Percentiles rank a stretch among this genome's conserved stretches.
Conservation (phyloP, 2,113 vertebrate species). For the Phaethornis superciliosus region DNA sequence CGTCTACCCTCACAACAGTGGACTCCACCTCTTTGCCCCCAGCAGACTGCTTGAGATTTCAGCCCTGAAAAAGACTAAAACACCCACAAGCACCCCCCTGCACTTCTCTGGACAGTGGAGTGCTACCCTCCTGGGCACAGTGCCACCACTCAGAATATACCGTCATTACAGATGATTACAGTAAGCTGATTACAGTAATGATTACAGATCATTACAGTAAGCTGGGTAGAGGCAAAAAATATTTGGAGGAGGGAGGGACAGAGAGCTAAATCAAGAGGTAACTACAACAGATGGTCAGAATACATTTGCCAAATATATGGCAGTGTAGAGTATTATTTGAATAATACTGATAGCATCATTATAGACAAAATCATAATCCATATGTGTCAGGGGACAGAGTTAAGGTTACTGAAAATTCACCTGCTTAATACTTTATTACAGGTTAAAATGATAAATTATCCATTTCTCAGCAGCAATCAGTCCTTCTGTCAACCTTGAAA, state of each 20-base stretch:
- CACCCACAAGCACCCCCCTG: no score
- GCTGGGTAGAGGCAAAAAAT: neutral
- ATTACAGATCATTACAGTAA: neutral
- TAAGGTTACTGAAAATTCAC: slow-evolving; percentile 27
- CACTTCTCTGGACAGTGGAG: accelerated
- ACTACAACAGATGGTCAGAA: neutral
- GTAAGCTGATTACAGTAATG: neutral
- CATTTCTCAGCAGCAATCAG: slow-evolving; percentile 23
- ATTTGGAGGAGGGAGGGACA: no score
- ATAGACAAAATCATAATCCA: slow-evolving; percentile 3
- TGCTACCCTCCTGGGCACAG: accelerated
- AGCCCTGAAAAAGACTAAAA: neutral
- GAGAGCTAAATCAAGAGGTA: neutral
- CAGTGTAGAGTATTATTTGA: neutral
- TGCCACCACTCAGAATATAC: neutral
- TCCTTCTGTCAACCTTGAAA: slow-evolving; percentile 37
- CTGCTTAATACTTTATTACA: slow-evolving; percentile 42
- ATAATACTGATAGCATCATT: neutral
- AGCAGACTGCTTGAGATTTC: neutral
- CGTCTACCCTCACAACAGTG: accelerated
- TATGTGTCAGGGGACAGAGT: neutral
- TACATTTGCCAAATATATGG: neutral
- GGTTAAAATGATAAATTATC: slow-evolving; percentile 41
- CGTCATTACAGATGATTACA: neutral
- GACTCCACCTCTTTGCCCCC: accelerated